Evolutionary conservation across 2,113 vertebrate species (phyloP).

Genomic region (Equus przewalskii): DNA sequence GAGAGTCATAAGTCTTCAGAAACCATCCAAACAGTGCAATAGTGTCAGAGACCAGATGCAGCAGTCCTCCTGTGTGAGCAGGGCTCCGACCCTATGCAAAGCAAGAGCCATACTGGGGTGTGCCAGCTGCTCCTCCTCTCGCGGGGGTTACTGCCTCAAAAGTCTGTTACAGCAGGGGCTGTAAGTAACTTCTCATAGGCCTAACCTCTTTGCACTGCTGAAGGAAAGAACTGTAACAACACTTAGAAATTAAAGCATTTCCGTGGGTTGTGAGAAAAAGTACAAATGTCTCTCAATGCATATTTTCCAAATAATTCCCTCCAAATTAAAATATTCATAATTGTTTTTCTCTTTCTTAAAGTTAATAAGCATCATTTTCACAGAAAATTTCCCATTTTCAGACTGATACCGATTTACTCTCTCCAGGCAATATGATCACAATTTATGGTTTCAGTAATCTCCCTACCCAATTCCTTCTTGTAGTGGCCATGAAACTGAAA

Average conservation of each 20-base stretch:
- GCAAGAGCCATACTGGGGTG: neutral
- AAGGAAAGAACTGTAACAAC: neutral
- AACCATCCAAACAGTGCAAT: neutral
- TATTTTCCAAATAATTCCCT: constrained; percentile 18
- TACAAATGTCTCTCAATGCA: neutral
- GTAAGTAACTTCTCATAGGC: neutral
- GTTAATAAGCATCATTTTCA: neutral
- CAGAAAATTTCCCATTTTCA: neutral
- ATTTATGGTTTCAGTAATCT: neutral
- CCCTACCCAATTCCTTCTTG: neutral
- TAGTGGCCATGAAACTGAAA: neutral
- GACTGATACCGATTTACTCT: neutral
- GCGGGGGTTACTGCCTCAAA: neutral
- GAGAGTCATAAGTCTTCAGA: neutral
- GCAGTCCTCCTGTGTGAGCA: neutral
- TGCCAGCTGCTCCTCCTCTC: neutral
- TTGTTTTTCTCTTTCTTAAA: neutral
- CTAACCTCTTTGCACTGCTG: neutral
- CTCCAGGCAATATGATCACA: neutral
- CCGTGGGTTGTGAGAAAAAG: neutral
- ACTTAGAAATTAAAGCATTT: neutral
- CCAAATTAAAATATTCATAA: neutral
- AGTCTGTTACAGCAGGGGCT: neutral
- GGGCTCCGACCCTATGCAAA: neutral
- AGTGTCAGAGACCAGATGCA: neutral